phyloP scores from a whole-genome alignment of 2,888 invertebrate species.

The Pseudococcus longispinus region DNA sequence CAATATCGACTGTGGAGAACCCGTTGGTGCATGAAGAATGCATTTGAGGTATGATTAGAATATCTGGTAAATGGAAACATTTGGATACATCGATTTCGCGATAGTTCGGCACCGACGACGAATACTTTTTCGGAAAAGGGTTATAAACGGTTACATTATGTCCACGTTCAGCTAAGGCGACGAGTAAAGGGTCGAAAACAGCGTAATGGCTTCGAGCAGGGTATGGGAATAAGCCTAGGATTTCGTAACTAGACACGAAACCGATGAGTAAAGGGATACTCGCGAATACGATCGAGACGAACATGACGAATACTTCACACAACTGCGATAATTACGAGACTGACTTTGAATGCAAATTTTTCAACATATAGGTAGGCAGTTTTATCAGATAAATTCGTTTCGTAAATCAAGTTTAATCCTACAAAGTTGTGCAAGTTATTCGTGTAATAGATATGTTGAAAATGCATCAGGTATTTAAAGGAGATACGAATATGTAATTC shows the following conservation, averaged over 20 bases:
- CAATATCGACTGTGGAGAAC: neutral
- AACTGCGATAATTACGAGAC: neutral
- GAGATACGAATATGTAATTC: no score
- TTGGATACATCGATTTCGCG: neutral
- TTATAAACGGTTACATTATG: conserved; percentile 59
- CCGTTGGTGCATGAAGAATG: neutral
- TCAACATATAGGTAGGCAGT: no score
- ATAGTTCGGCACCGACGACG: neutral
- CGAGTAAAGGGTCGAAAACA: conserved; percentile 58
- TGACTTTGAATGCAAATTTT: neutral
- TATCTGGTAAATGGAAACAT: conserved; percentile 37
- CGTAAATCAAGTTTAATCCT: no score
- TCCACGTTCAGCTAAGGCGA: conserved; percentile 59
- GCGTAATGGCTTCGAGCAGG: conserved; percentile 59
- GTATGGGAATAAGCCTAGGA: conserved; percentile 59
- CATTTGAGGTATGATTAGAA: neutral
- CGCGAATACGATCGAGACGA: neutral
- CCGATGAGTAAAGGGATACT: neutral
- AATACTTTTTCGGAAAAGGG: conserved; percentile 8
- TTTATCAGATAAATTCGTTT: no score
- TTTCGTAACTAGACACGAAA: conserved; percentile 40
- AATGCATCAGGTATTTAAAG: no score
- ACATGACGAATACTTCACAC: neutral
- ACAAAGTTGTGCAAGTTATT: no score
- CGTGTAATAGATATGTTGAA: no score